Evolutionary conservation across 2,888 invertebrate genomes (phyloP).

Genomic region (Lepeophtheirus nordmannii): DNA sequence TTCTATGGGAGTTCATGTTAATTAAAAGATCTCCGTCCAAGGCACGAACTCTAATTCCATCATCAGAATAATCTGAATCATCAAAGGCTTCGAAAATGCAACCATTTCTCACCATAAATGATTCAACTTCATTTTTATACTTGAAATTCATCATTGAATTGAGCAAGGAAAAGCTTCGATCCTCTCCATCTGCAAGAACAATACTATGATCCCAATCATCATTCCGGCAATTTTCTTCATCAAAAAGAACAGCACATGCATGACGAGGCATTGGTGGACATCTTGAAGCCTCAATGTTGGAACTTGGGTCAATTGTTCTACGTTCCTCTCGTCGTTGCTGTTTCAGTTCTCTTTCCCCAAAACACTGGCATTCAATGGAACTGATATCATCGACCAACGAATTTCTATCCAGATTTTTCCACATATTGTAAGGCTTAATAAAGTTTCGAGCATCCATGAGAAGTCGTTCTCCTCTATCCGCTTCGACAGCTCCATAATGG

Average conservation of each 20-base stretch:
- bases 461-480: not conserved
- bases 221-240: constrained; percentile 3
- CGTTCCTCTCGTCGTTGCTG: not conserved
- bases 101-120: not conserved
- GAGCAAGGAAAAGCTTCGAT: constrained; percentile 15
- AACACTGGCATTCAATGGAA: constrained; percentile 12
- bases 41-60: not conserved
- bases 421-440: constrained; percentile 8
- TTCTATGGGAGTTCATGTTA: not conserved
- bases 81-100: constrained; percentile 4
- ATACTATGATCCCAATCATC: constrained; percentile 5
- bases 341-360: not conserved
- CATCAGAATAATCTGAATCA: constrained; percentile 13
- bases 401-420: constrained; percentile 8
- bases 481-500: not conserved
- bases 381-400: constrained; percentile 4
- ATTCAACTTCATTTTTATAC: constrained; percentile 8
- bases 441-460: constrained; percentile 7
- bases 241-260: constrained; percentile 15
- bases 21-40: not conserved
- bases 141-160: not conserved
- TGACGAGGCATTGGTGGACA: not conserved
- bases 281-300: constrained; percentile 1
- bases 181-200: constrained; percentile 3
- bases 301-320: not conserved